Conservation (phyloP, 2,888 invertebrate genomes). For the Tholera decimalis region DNA sequence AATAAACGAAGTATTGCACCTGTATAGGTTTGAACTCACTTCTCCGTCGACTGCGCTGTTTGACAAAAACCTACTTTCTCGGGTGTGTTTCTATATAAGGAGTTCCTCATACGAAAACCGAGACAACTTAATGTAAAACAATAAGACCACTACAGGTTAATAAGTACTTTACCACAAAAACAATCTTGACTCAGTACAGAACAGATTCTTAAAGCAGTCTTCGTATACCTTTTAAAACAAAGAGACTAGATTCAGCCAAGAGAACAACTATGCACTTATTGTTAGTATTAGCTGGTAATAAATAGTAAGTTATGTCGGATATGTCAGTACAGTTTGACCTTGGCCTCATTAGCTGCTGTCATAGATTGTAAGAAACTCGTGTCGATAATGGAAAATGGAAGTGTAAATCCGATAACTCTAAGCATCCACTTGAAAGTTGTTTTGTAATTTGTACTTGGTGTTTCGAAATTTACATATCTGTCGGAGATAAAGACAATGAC, state of each 20-base stretch:
- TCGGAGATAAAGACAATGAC: conserved; percentile 11
- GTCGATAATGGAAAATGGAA: conserved; percentile 40
- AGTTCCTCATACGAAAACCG: not conserved
- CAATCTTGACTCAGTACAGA: conserved; percentile 18
- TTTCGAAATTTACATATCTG: conserved; percentile 28
- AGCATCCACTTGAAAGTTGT: conserved; percentile 35
- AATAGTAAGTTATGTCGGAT: conserved; percentile 30
- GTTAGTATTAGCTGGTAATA: conserved; percentile 24
- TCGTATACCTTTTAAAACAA: conserved; percentile 17
- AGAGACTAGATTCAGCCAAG: conserved; percentile 10
- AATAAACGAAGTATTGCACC: too few species aligned
- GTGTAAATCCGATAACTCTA: conserved; percentile 26
- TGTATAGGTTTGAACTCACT: too few species aligned
- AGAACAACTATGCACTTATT: conserved; percentile 11
- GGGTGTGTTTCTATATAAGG: too few species aligned
- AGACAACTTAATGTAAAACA: not conserved
- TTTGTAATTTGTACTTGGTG: conserved; percentile 25
- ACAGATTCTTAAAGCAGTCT: conserved; percentile 1
- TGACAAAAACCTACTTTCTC: too few species aligned
- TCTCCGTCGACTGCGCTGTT: too few species aligned
- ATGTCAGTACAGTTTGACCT: conserved; percentile 25
- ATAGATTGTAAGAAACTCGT: conserved; percentile 36
- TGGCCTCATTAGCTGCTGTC: conserved; percentile 23
- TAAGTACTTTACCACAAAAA: not conserved
- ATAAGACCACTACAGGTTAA: not conserved